Conservation (phyloP, 2,888 invertebrate species). For the Linhomoeus sp. region DNA sequence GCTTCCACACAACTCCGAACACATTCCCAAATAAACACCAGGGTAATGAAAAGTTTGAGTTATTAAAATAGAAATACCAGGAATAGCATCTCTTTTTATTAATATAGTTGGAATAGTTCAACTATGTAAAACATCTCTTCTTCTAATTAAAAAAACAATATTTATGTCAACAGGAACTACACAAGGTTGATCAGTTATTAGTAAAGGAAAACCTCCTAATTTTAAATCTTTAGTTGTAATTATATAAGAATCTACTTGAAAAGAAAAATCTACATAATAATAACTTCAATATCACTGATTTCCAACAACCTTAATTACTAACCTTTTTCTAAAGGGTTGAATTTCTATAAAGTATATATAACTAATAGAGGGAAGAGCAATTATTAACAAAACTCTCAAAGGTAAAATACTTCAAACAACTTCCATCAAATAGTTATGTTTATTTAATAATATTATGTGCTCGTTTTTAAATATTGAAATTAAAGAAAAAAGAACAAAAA, state of each 20-base stretch:
- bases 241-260: conserved; percentile 29
- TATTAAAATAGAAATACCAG: conserved; percentile 33
- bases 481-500: conserved; percentile 10
- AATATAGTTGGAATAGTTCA: conserved; percentile 29
- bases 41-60: conserved; percentile 42
- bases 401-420: not conserved
- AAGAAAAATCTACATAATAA: conserved; percentile 23
- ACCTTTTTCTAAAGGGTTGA: conserved; percentile 19
- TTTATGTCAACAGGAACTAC: conserved; percentile 21
- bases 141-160: conserved; percentile 25
- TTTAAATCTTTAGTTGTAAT: conserved; percentile 15
- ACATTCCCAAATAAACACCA: conserved; percentile 51
- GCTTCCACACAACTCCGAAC: conserved; percentile 58
- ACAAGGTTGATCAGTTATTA: conserved; percentile 28
- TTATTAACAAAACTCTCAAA: not conserved
- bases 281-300: conserved; percentile 31
- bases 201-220: conserved; percentile 20
- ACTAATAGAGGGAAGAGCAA: conserved; percentile 17
- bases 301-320: conserved; percentile 26
- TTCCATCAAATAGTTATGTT: not conserved
- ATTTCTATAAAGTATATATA: conserved; percentile 19
- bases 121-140: conserved; percentile 32
- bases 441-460: too few species aligned
- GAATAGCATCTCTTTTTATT: conserved; percentile 31
- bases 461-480: conserved; percentile 15